These are phyloP conservation scores for Flabesymbios commensalis DNA, from an alignment of 2,888 invertebrate genomes.

Conservation along the genomic window DNA sequence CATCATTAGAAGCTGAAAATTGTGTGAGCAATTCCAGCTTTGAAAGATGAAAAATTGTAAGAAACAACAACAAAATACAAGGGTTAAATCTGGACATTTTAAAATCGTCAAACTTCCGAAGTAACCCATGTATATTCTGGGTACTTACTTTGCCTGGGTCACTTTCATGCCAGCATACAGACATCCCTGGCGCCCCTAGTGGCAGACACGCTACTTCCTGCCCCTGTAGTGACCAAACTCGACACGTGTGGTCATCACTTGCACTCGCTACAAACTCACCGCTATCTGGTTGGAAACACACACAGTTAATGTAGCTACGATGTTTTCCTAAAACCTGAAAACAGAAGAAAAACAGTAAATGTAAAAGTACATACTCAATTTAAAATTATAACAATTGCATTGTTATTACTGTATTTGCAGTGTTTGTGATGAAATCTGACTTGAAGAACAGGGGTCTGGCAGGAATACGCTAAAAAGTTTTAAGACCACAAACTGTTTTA, in stretches of 20 bases:
- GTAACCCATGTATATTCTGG: too few species aligned
- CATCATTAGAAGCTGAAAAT: too few species aligned
- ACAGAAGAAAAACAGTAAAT: neutral
- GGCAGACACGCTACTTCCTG: slow-evolving; percentile 68
- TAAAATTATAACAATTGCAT: too few species aligned
- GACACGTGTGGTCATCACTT: slow-evolving; percentile 77
- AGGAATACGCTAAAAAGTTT: too few species aligned
- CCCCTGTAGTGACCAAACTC: slow-evolving; percentile 68
- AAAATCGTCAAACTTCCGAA: too few species aligned
- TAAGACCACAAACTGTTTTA: too few species aligned
- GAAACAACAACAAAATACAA: neutral
- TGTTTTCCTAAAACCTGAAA: slow-evolving; percentile 69
- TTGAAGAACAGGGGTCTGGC: too few species aligned
- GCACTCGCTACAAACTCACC: slow-evolving; percentile 75
- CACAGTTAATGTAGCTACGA: slow-evolving; percentile 72
- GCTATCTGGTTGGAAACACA: slow-evolving; percentile 71
- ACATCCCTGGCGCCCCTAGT: slow-evolving; percentile 68
- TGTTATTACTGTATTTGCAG: too few species aligned
- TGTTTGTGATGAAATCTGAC: too few species aligned
- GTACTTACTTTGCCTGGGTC: slow-evolving; percentile 68
- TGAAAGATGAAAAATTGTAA: neutral
- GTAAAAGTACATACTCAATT: too few species aligned
- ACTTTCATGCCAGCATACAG: slow-evolving; percentile 72
- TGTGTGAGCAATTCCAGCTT: too few species aligned
- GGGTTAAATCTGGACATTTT: too few species aligned